Percentiles rank a stretch among this genome's conserved stretches.
These are phyloP conservation scores for Microcebus ravelobensis DNA, from an alignment of 2,113 vertebrate species.

Conservation along the genomic window DNA sequence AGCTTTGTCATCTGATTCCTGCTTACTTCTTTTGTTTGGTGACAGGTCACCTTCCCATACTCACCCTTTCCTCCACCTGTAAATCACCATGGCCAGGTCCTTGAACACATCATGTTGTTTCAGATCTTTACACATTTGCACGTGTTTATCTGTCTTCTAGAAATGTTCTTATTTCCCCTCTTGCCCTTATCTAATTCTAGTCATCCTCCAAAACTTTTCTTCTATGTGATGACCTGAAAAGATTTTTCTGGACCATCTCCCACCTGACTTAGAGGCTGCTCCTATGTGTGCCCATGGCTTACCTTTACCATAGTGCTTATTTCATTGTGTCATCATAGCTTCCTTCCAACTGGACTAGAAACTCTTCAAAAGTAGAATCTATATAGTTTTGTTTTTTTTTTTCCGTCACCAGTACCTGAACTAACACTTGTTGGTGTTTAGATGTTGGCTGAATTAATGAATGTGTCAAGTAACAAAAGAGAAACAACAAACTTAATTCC, in stretches of 20 bases:
- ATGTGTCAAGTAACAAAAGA: not conserved
- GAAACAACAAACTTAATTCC: not conserved
- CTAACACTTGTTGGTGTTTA: not conserved
- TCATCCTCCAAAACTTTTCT: not conserved
- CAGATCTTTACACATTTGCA: not conserved
- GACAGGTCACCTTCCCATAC: not conserved
- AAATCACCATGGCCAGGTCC: not conserved
- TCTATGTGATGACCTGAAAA: not conserved
- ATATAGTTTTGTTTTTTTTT: not conserved
- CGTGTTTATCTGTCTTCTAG: not conserved
- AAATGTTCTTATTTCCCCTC: not conserved
- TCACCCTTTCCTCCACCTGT: not conserved
- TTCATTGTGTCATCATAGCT: not conserved
- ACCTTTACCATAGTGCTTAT: not conserved
- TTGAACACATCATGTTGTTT: not conserved
- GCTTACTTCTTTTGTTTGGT: not conserved
- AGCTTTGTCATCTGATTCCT: not conserved
- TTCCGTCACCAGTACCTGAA: not conserved
- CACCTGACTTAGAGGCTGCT: not conserved
- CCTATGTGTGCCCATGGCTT: not conserved
- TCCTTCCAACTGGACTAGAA: not conserved
- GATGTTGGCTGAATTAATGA: slow-evolving; percentile 28
- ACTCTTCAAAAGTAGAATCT: not conserved
- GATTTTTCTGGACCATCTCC: not conserved
- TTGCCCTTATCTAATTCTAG: not conserved